Evolutionary conservation across 2,113 vertebrate species (phyloP).

Genomic region (Glaucidium brasilianum): DNA sequence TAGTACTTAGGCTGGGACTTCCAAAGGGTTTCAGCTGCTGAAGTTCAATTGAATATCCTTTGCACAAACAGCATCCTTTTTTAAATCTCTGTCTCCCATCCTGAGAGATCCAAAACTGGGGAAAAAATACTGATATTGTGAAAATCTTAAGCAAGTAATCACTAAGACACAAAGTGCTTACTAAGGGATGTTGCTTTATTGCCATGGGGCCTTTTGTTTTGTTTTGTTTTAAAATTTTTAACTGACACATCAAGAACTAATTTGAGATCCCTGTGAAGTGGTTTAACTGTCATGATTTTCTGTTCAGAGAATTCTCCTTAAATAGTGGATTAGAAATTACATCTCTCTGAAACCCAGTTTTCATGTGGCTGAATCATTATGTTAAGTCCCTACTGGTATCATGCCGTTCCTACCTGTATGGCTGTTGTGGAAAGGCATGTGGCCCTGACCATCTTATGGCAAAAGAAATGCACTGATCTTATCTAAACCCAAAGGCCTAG

Average conservation of each 20-base stretch:
- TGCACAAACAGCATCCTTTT: neutral
- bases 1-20: neutral
- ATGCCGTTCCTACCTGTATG: neutral
- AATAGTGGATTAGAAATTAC: neutral
- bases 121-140: neutral
- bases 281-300: neutral
- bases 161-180: neutral
- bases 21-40: neutral
- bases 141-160: neutral
- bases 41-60: neutral
- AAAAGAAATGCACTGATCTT: neutral
- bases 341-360: neutral
- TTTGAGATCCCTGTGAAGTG: neutral
- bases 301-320: neutral
- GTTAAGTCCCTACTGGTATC: neutral
- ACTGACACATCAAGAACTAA: neutral
- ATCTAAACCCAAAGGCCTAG: neutral
- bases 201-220: neutral
- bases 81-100: neutral
- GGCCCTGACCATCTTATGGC: neutral
- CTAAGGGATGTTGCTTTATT: neutral
- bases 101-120: neutral
- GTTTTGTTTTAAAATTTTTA: neutral
- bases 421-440: neutral
- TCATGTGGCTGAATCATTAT: neutral